A percentile compares a stretch with the other conserved stretches of the same genome.
Evolutionary conservation across 2,797 vertebrate genomes (phyloP).

Genomic region (Micromesistius poutassou): DNA sequence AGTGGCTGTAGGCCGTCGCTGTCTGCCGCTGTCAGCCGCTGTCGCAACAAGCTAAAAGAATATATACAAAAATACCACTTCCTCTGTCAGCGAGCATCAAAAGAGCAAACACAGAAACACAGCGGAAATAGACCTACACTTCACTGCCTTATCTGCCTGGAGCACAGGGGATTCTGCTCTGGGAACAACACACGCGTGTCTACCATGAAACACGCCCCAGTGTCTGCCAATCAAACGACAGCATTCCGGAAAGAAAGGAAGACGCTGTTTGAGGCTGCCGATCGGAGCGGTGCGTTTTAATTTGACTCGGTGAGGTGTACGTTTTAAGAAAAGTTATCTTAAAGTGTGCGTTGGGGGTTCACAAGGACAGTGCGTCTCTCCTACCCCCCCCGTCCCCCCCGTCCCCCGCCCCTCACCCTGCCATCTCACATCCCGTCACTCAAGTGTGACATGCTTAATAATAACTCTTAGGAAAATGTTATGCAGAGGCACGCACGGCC

Average conservation of each 20-base stretch:
- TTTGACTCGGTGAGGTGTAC: background rate
- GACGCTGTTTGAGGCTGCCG: background rate
- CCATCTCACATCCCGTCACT: background rate
- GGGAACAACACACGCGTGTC: background rate
- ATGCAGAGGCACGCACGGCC: background rate
- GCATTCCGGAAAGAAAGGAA: background rate
- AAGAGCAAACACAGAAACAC: background rate
- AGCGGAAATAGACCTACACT: background rate
- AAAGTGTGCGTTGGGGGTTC: background rate
- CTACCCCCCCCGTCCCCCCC: too few relatives aligned
- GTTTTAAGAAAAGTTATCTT: background rate
- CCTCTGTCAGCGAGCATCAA: background rate
- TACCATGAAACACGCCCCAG: background rate
- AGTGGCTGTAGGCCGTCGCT: background rate
- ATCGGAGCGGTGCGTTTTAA: background rate
- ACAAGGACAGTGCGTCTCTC: background rate
- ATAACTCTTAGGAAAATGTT: background rate
- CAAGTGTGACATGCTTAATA: background rate
- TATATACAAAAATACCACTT: background rate
- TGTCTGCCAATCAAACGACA: background rate
- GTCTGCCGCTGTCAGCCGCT: background rate
- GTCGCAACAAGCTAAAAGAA: background rate
- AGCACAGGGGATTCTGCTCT: background rate
- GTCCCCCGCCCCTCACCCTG: background rate
- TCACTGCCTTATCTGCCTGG: background rate